phyloP scores from a whole-genome alignment of 2,113 vertebrate genomes.

The Callionymus lyra region DNA sequence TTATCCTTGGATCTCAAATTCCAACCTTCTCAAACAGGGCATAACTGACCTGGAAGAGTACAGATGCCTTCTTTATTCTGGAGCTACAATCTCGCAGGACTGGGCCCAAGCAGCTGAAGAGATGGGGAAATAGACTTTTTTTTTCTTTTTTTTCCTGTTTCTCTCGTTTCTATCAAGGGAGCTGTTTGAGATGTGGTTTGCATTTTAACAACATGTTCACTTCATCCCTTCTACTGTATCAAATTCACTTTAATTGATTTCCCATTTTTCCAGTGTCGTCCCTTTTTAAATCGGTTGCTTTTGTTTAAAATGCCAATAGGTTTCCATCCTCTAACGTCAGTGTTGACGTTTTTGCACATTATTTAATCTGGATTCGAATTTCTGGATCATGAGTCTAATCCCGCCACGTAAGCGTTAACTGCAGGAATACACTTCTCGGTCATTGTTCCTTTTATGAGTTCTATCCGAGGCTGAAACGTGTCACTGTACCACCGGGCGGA shows the following conservation, averaged over 20 bases:
- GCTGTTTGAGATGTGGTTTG: slow-evolving; percentile 77
- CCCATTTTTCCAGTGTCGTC: slow-evolving; percentile 65
- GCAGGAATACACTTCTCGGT: slow-evolving; percentile 59
- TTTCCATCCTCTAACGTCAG: slow-evolving; percentile 27
- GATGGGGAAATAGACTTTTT: slow-evolving; percentile 49
- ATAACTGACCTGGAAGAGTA: slow-evolving; percentile 63
- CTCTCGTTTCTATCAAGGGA: slow-evolving; percentile 54
- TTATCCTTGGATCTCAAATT: slow-evolving; percentile 68
- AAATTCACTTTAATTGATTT: slow-evolving; percentile 84
- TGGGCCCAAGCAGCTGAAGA: slow-evolving; percentile 74
- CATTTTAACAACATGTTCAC: slow-evolving; percentile 79
- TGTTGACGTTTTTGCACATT: no score
- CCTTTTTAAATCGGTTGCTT: slow-evolving; percentile 78
- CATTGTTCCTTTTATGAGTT: slow-evolving; percentile 71
- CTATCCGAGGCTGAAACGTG: slow-evolving; percentile 72
- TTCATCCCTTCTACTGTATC: slow-evolving; percentile 79
- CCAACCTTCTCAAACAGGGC: slow-evolving; percentile 61
- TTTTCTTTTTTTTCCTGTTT: slow-evolving; percentile 1
- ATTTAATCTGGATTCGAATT: no score
- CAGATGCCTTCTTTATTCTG: slow-evolving; percentile 65
- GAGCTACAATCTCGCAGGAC: slow-evolving; percentile 58
- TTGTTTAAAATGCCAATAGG: slow-evolving; percentile 72
- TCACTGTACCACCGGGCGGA: slow-evolving; percentile 71
- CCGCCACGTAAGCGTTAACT: no score
- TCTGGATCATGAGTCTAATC: no score